Base-by-base conservation (phyloP, 2,888 invertebrate species). In the Meliscaeva auricollis region DNA sequence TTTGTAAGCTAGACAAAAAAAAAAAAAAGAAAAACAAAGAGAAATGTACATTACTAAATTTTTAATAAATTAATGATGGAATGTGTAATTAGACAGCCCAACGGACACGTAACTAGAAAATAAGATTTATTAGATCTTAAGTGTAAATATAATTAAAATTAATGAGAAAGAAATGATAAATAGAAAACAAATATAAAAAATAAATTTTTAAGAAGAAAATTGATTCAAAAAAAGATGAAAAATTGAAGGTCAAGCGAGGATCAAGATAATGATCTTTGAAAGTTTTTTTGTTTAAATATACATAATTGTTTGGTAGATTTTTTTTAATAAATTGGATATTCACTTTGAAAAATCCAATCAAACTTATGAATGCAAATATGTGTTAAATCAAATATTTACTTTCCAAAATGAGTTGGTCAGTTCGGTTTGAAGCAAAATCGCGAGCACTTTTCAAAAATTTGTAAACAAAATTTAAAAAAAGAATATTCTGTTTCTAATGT, bases 61-160 rank as follows among this genome's bases (percentile, higher is more conserved):
- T 54, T 38, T 38, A 38, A 6, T 11, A 35, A 35, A 9, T 11
- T 8, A 72, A 62, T 66, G 54, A 46, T 80, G 75, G 72, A 84
- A 75, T 84, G 80, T 85, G 76, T 50, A 66, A 76, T 75, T 85
- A 80, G 85, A 76, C 85, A 85, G 73, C 85, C 85, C 85, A 85
- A 85, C 85, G 85, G 85, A 81, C 81, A 85, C 85, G 85, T 81
- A 85, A 85, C 44, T 85, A 85, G 75, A 17, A 32, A 9, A 56
- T 85, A 80, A 85, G 84, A 44, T 75, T 11, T 54, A 75, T 30
- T 70, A 76, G 38, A 11, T 46, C 9, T 22, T 48, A 75, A 84
- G 56, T 79, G 78, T 84, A 80, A 76, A 82, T 77, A 82, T 52
- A 66, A 54, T 35, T 17, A 20, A 52, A 35, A 68, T 35, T 38